A percentile compares a stretch with the other conserved stretches of the same genome.
These are phyloP conservation scores for Isichthys henryi DNA, from an alignment of 2,113 vertebrate species.

Conservation along the genomic window DNA sequence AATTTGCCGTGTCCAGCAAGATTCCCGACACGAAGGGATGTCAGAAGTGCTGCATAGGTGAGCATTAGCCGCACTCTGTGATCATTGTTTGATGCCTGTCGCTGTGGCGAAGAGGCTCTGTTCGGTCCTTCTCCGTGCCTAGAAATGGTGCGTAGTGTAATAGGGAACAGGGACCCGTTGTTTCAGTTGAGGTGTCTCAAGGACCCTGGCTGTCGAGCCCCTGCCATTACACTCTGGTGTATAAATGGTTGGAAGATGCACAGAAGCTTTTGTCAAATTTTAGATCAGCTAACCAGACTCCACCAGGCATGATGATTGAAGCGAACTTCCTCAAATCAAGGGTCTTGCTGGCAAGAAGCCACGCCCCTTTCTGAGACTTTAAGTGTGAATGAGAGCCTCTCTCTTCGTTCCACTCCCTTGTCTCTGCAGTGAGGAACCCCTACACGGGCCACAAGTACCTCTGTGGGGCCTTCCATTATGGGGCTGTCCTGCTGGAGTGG, in stretches of 20 bases:
- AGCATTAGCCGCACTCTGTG: constrained; percentile 42
- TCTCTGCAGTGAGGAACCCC: constrained; percentile 83
- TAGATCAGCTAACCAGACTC: background rate
- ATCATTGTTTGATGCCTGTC: background rate
- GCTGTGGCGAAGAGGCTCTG: background rate
- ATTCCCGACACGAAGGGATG: constrained; percentile 98
- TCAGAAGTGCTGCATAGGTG: constrained; percentile 97
- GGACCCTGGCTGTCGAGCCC: background rate
- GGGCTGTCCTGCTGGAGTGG: constrained; percentile 92
- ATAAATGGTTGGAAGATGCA: background rate
- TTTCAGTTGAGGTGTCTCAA: background rate
- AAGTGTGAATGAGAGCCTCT: background rate
- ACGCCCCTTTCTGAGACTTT: background rate
- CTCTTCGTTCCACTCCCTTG: constrained; percentile 22
- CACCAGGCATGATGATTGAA: background rate
- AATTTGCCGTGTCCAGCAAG: constrained; percentile 93
- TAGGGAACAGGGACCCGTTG: background rate
- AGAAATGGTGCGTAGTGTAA: background rate
- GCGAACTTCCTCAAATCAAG: background rate
- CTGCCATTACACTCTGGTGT: background rate
- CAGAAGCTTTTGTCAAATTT: background rate
- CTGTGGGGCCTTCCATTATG: constrained; percentile 92
- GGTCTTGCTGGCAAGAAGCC: background rate
- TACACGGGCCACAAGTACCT: constrained; percentile 94
- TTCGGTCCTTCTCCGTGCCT: no score